Evolutionary conservation across 2,797 vertebrate species (phyloP).

Genomic region (Coendou prehensilis): DNA sequence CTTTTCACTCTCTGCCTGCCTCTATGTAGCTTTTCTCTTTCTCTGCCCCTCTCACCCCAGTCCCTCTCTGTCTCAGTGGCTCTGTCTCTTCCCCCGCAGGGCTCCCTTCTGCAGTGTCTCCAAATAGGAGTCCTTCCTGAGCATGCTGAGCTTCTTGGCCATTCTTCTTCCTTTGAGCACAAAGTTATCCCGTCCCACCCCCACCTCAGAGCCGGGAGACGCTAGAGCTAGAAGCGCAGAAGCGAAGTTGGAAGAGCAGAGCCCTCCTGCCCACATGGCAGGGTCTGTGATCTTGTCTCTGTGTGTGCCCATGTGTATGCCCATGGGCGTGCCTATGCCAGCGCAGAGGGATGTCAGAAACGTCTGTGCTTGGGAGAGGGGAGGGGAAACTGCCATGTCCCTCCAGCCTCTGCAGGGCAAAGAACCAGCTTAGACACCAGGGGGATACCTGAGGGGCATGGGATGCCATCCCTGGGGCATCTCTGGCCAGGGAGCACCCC

Average conservation of each 20-base stretch:
- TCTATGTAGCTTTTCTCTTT: background rate
- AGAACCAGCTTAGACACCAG: background rate
- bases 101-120: background rate
- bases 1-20: background rate
- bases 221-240: background rate
- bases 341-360: background rate
- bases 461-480: background rate
- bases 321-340: background rate
- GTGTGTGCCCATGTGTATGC: background rate
- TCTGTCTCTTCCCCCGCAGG: background rate
- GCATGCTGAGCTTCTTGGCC: background rate
- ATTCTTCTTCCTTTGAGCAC: background rate
- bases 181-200: background rate
- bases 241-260: background rate
- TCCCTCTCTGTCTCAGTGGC: background rate
- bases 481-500: background rate
- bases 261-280: accelerated
- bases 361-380: background rate
- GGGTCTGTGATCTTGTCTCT: background rate
- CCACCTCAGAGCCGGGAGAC: background rate
- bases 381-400: accelerated
- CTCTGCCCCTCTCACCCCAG: background rate
- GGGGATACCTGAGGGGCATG: background rate
- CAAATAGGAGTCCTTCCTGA: background rate
- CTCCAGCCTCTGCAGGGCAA: background rate